Evolutionary conservation across 92 coral and sea anemone species (phyloP).

Genomic region (Epizoanthus rinbou): DNA sequence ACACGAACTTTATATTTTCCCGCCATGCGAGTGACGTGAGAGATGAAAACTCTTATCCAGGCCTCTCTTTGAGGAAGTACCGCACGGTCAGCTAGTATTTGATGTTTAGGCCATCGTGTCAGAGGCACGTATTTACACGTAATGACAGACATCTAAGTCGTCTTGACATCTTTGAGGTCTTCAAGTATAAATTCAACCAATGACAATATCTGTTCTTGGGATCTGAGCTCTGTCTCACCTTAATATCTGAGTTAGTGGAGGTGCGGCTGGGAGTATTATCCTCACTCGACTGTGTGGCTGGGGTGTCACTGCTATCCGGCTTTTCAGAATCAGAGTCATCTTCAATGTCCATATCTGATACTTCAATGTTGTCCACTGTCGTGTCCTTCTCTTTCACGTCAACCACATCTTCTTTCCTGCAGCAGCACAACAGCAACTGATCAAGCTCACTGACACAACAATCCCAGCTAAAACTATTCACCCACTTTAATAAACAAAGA

Average conservation of each 20-base stretch:
- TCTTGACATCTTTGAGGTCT: too few relatives aligned
- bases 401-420: slow-evolving; percentile 46
- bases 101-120: too few relatives aligned
- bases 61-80: too few relatives aligned
- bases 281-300: slow-evolving; percentile 40
- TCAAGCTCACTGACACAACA: not conserved
- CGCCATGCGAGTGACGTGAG: too few relatives aligned
- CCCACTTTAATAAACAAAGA: too few relatives aligned
- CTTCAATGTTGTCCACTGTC: slow-evolving; percentile 96
- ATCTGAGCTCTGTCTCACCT: slow-evolving; percentile 50
- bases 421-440: not conserved
- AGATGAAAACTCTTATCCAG: too few relatives aligned
- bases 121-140: too few relatives aligned
- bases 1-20: too few relatives aligned
- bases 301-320: slow-evolving; percentile 65
- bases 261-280: slow-evolving; percentile 33
- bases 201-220: not conserved
- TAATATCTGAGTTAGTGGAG: slow-evolving; percentile 48
- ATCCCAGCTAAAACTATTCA: not conserved
- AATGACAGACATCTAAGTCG: too few relatives aligned
- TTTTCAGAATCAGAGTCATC: slow-evolving; percentile 92
- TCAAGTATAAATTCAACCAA: too few relatives aligned
- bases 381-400: slow-evolving; percentile 79
- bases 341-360: slow-evolving; percentile 97
- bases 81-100: too few relatives aligned